These are phyloP conservation scores for Urosaurus nigricauda DNA, from an alignment of 2,797 vertebrate genomes.

Conservation along the genomic window DNA sequence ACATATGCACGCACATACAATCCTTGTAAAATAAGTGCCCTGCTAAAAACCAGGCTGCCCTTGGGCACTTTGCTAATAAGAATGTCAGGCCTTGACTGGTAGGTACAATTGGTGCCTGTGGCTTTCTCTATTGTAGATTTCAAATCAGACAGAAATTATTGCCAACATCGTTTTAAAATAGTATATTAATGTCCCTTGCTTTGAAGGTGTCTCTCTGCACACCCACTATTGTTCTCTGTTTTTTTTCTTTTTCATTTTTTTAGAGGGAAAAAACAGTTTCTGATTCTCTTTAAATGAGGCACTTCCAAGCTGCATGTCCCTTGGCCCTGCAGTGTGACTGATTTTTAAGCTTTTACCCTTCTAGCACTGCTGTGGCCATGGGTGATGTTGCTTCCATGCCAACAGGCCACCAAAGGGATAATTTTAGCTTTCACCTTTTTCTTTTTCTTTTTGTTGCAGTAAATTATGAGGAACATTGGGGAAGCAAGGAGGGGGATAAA, in stretches of 20 bases:
- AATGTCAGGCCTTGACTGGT: slow-evolving; percentile 9
- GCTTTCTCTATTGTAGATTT: background rate
- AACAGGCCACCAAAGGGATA: background rate
- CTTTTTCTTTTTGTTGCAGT: too few species aligned
- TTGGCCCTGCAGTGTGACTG: background rate
- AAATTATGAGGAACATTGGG: background rate
- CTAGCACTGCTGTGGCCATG: background rate
- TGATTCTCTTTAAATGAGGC: slow-evolving; percentile 1
- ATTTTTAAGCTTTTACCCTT: slow-evolving; percentile 34
- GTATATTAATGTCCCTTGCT: background rate
- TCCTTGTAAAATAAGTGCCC: background rate
- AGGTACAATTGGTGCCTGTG: background rate
- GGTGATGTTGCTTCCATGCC: background rate
- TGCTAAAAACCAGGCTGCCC: background rate
- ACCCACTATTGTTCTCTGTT: background rate
- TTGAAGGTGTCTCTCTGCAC: background rate
- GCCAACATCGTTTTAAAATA: background rate
- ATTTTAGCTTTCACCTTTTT: background rate
- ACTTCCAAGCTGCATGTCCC: slow-evolving; percentile 15
- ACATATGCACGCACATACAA: background rate
- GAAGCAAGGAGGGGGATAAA: background rate
- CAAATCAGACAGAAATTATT: slow-evolving; percentile 33
- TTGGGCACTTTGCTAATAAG: background rate
- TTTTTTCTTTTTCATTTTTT: background rate
- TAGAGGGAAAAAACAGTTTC: background rate